phyloP scores from a whole-genome alignment of 2,113 vertebrate genomes.

The Pterocles burchelli region DNA sequence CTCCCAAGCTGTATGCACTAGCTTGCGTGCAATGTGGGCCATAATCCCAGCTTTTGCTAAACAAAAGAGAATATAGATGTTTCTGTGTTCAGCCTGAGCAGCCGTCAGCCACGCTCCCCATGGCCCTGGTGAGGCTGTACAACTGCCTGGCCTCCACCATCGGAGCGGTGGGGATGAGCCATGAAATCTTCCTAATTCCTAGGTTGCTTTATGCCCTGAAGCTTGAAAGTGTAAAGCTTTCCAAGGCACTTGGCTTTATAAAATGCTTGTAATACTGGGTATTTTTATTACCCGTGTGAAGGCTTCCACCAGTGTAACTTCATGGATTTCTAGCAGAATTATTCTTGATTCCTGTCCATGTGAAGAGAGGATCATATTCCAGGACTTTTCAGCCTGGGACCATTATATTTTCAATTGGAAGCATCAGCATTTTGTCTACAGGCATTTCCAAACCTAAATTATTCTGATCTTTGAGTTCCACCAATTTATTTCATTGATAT shows the following conservation, averaged over 20 bases:
- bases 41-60: background rate
- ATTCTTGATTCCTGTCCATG: slow-evolving; percentile 30
- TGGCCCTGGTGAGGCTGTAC: background rate
- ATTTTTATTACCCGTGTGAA: slow-evolving; percentile 25
- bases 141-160: background rate
- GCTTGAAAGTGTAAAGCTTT: background rate
- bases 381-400: background rate
- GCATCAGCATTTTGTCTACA: background rate
- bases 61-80: background rate
- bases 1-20: background rate
- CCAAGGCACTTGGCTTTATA: slow-evolving; percentile 46
- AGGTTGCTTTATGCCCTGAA: slow-evolving; percentile 6
- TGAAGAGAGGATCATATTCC: background rate
- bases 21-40: background rate
- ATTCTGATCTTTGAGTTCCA: slow-evolving; percentile 9
- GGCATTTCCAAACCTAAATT: background rate
- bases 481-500: slow-evolving; percentile 30
- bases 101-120: rapidly evolving
- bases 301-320: slow-evolving; percentile 7
- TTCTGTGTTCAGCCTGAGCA: background rate
- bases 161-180: background rate
- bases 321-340: slow-evolving; percentile 13
- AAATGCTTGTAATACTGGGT: slow-evolving; percentile 11
- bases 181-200: background rate
- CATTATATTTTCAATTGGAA: slow-evolving; percentile 8